Conservation (phyloP, 2,113 vertebrate genomes). For the Sarotherodon lohbergeri region DNA sequence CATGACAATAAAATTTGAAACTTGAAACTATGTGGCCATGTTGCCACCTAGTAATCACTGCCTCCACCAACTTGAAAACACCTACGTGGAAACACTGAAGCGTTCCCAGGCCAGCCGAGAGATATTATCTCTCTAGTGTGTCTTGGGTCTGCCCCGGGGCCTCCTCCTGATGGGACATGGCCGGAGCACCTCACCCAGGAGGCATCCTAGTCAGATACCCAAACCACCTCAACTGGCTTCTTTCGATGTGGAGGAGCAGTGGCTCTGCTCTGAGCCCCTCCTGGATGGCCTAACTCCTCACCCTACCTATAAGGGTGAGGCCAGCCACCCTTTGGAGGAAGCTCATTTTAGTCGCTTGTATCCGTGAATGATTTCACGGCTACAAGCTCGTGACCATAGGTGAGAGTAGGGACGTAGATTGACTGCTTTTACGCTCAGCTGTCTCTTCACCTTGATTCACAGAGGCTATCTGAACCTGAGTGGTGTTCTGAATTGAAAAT, state of each 20-base stretch:
- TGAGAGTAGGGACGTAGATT: not conserved
- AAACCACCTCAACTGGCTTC: not conserved
- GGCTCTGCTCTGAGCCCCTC: not conserved
- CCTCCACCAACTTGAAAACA: not conserved
- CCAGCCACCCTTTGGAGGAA: not conserved
- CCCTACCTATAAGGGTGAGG: not conserved
- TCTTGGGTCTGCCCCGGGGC: not conserved
- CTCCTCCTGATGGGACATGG: not conserved
- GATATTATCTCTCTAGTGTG: not conserved
- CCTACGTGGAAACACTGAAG: not conserved
- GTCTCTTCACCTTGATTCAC: not conserved
- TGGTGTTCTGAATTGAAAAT: not conserved
- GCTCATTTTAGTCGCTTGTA: not conserved
- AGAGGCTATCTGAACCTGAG: not conserved
- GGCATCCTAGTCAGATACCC: not conserved
- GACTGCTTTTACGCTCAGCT: not conserved
- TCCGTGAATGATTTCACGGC: not conserved
- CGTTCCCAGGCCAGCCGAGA: not conserved
- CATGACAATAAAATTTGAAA: too few relatives aligned
- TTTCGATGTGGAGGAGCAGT: not conserved
- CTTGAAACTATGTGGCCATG: not conserved
- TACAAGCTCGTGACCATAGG: not conserved
- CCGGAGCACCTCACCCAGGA: not conserved
- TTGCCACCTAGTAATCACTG: not conserved
- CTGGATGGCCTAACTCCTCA: not conserved